Percentiles rank a stretch among this genome's conserved stretches.
Conservation (phyloP, 2,113 vertebrate genomes). For the Cinclus mexicanus region DNA sequence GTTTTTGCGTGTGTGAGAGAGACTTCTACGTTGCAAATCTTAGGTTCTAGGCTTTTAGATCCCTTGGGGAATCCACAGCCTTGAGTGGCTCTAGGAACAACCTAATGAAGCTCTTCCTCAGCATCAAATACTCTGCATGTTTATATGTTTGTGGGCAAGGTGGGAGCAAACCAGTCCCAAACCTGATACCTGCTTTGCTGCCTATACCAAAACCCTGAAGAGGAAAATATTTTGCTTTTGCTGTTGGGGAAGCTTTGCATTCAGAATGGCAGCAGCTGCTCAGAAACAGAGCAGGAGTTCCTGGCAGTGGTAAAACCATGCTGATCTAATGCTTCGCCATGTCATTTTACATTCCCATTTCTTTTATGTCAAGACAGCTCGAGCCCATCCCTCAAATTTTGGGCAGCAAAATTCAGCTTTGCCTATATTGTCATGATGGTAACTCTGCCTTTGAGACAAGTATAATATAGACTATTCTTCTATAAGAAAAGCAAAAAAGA, state of each 20-base stretch:
- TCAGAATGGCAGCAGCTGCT: neutral
- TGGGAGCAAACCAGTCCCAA: neutral
- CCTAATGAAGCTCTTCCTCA: neutral
- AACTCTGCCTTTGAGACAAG: neutral
- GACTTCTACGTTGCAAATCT: neutral
- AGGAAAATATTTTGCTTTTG: neutral
- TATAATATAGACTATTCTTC: neutral
- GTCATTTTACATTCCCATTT: neutral
- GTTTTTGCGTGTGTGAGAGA: neutral
- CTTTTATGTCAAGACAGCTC: neutral
- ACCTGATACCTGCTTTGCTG: neutral
- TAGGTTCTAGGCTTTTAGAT: neutral
- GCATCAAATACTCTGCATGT: neutral
- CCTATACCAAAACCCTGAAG: neutral
- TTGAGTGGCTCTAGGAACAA: neutral
- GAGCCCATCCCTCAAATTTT: neutral
- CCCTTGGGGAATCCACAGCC: neutral
- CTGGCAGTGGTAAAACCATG: rapidly evolving
- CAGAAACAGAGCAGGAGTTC: neutral
- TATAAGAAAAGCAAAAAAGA: neutral
- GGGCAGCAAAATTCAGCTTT: neutral
- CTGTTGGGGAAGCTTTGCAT: neutral
- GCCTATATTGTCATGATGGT: neutral
- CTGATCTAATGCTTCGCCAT: neutral
- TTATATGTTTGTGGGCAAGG: neutral